These are phyloP conservation scores for Heliocidaris tuberculata DNA, from an alignment of 35 echinoderm and acorn worm genomes.

Conservation along the genomic window DNA sequence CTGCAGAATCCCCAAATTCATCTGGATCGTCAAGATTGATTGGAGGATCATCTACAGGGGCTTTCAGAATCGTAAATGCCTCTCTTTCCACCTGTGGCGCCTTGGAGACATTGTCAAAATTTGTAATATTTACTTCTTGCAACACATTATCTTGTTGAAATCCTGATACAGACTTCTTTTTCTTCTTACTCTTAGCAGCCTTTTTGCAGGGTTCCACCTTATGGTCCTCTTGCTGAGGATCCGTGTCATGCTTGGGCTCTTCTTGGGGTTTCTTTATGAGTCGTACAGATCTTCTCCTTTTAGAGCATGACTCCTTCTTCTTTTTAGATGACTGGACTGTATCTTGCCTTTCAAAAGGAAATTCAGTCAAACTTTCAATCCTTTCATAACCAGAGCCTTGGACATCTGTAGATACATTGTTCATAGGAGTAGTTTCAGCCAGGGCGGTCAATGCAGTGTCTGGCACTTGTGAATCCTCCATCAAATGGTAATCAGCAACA, in stretches of 20 bases:
- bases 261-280: background rate
- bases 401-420: background rate
- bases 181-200: background rate
- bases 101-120: background rate
- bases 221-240: background rate
- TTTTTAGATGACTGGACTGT: background rate
- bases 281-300: constrained; percentile 17
- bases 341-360: constrained; percentile 11
- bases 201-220: background rate
- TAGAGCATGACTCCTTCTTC: background rate
- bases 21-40: background rate
- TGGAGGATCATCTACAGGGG: background rate
- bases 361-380: background rate
- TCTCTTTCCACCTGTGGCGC: background rate
- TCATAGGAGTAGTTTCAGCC: background rate
- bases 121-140: background rate
- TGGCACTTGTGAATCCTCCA: background rate
- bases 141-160: background rate
- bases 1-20: background rate
- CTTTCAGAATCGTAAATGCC: background rate
- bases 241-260: background rate
- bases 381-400: background rate
- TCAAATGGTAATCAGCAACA: background rate
- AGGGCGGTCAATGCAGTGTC: background rate
- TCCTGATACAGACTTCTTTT: background rate